Base-by-base conservation (phyloP, 2,113 vertebrate genomes). In the Platycercus adscitus region DNA sequence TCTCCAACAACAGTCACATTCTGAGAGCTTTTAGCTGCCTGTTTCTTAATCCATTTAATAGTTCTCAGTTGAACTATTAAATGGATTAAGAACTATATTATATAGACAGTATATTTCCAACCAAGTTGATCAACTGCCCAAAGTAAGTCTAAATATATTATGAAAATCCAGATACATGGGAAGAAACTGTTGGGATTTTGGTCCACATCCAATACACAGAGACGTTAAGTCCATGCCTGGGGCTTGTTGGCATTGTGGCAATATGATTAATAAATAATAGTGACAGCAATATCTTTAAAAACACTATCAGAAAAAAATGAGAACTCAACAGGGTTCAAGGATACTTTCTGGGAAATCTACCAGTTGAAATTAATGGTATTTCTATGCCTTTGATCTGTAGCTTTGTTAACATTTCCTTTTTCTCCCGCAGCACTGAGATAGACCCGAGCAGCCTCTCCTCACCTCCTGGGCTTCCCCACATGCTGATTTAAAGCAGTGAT, bases 101-200 rank as follows among this genome's bases (percentile, higher is more conserved):
- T 37, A 37, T 8, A 75, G 43, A 63, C 33, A 84, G 55, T 24
- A 53, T 78, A 63, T 93, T 92, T 91, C 60, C 14, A 6, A 68
- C 60, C 55, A 55, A 8, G 35, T 60, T 90, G 93, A 75, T 91
- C 79, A 75, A 95, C n/a, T 7, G 21, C 39, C 82, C 91, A 86
- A 91, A 64, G 44, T 20, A 93, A 90, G 79, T 43, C 76, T 83
- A 75, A 91, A 77, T 83, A 77, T 50, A 16, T 93, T 78, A 84
- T 35, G 29, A 55, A 91, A 91, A 94, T 81, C 72, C 82, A 47
- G 88, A 73, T 31, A 64, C 29, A 37, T 0, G 13, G 76, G 53
- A 49, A 91, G 64, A 55, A 35, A 31, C 43, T 53, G 35, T 9
- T 55, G 61, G 37, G 28, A 52, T 82, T 70, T 78, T 50, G 31